phyloP scores from a whole-genome alignment of 2,888 invertebrate genomes.

The Sussaba pulchella region DNA sequence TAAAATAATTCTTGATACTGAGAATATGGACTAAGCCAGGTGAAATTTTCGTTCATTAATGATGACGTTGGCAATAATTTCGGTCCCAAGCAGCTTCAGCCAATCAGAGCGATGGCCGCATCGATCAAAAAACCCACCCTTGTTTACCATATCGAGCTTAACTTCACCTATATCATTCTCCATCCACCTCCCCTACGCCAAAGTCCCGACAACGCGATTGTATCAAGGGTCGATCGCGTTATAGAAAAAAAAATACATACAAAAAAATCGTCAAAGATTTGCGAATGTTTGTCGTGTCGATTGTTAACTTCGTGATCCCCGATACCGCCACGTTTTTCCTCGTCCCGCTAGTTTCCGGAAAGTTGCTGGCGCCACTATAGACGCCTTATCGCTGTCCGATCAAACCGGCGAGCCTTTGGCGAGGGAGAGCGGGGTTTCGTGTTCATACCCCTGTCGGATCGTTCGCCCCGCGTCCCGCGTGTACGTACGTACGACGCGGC shows the following conservation, averaged over 20 bases:
- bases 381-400: conserved; percentile 60
- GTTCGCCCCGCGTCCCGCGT: conserved; percentile 10
- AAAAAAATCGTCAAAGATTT: conserved; percentile 39
- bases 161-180: too few species aligned
- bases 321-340: conserved; percentile 29
- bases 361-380: conserved; percentile 38
- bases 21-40: too few species aligned
- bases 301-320: conserved; percentile 46
- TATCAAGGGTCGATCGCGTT: too few species aligned
- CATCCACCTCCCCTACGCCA: too few species aligned
- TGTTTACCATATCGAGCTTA: too few species aligned
- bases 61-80: too few species aligned
- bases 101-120: too few species aligned
- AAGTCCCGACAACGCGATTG: too few species aligned
- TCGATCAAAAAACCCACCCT: too few species aligned
- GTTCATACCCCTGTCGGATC: neutral
- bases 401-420: conserved; percentile 57
- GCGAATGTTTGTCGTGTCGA: conserved; percentile 56
- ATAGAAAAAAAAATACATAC: conserved; percentile 56
- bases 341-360: conserved; percentile 43
- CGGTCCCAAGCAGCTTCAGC: too few species aligned
- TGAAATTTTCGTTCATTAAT: too few species aligned
- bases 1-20: too few species aligned
- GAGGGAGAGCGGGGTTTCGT: neutral
- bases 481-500: conserved; percentile 31